Evolutionary conservation across 2,797 vertebrate genomes (phyloP).

Genomic region (Acrocephalus scirpaceus): DNA sequence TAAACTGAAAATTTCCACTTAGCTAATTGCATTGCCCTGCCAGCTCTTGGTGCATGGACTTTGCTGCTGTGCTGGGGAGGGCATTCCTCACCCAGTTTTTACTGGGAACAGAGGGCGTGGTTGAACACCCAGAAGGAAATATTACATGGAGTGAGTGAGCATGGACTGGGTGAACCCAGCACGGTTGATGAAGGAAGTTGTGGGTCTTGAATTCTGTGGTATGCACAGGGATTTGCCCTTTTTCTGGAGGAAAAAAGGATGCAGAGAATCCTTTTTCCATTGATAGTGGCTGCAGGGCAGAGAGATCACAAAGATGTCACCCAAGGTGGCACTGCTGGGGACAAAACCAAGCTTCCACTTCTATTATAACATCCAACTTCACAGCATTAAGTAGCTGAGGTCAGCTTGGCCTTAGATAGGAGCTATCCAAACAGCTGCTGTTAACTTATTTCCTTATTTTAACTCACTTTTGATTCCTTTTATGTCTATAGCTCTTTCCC

Average conservation of each 20-base stretch:
- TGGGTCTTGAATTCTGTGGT: neutral
- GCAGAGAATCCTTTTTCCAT: neutral
- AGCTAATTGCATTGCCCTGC: neutral
- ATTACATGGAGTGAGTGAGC: rapidly evolving
- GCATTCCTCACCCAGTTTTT: neutral
- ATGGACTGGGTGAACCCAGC: rapidly evolving
- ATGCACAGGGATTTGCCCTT: neutral
- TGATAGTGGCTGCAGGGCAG: neutral
- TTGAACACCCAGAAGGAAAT: neutral
- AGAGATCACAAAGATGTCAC: neutral
- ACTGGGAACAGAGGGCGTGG: neutral
- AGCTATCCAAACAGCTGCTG: neutral
- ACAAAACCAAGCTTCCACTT: neutral
- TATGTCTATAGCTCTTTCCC: neutral
- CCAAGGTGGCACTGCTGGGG: rapidly evolving
- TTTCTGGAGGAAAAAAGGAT: neutral
- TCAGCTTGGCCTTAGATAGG: neutral
- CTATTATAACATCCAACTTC: neutral
- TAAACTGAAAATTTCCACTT: neutral
- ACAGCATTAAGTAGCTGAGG: neutral
- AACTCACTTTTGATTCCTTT: neutral
- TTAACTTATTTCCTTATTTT: neutral
- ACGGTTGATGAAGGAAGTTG: rapidly evolving
- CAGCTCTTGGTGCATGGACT: neutral
- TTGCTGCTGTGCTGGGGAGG: rapidly evolving